phyloP scores from a whole-genome alignment of 2,797 vertebrate genomes.

The Neostethus bicornis region DNA sequence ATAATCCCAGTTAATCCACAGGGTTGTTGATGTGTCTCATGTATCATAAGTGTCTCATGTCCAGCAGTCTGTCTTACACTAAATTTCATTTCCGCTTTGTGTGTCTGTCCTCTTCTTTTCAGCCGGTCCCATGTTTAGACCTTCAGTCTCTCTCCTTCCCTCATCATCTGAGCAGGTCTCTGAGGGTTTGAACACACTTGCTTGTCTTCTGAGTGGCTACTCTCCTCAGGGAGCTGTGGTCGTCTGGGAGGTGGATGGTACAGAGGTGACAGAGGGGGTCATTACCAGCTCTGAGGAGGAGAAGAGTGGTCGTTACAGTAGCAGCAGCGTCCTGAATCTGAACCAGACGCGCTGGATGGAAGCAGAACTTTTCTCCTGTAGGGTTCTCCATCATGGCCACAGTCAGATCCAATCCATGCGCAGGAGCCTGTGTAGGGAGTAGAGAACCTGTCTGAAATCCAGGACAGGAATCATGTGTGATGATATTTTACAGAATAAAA shows the following conservation, averaged over 20 bases:
- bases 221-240: slow-evolving; percentile 49
- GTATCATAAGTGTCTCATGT: neutral
- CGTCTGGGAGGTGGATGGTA: slow-evolving; percentile 41
- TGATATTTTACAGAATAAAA: slow-evolving; percentile 10
- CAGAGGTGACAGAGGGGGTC: slow-evolving; percentile 37
- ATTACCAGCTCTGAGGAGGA: slow-evolving; percentile 43
- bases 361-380: slow-evolving; percentile 44
- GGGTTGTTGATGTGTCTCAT: neutral
- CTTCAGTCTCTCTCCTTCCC: slow-evolving; percentile 47
- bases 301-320: slow-evolving; percentile 41
- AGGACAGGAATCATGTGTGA: slow-evolving; percentile 18
- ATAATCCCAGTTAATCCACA: too few relatives aligned
- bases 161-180: slow-evolving; percentile 50
- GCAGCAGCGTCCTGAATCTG: slow-evolving; percentile 52
- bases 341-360: slow-evolving; percentile 31
- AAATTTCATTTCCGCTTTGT: slow-evolving; percentile 16
- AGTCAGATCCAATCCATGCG: neutral
- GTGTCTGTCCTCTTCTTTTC: slow-evolving; percentile 34
- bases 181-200: slow-evolving; percentile 38
- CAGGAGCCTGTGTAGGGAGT: slow-evolving; percentile 38
- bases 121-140: slow-evolving; percentile 29
- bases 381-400: slow-evolving; percentile 26
- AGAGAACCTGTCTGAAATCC: slow-evolving; percentile 24
- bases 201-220: slow-evolving; percentile 57
- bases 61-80: slow-evolving; percentile 8